Evolutionary conservation across 2,888 invertebrate genomes (phyloP), one percentile per base, ranked within the genome.

Genomic region (Cephus sareptanus): DNA sequence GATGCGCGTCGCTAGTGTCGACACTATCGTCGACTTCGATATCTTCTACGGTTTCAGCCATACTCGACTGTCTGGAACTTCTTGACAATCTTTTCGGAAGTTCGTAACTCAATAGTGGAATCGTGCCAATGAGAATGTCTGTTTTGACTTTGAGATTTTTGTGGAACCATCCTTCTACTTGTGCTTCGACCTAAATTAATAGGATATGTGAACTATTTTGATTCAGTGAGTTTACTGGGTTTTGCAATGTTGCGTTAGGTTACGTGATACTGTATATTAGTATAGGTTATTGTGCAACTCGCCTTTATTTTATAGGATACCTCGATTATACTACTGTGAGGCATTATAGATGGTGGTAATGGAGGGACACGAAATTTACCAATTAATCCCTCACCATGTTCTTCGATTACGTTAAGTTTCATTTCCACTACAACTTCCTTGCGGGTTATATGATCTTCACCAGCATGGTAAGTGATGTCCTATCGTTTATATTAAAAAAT

Each of bases 111-210:
- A 75, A 31, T 56, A 81, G 69, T 69, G 82, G 78, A 37, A 80
- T 75, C 33, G 79, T 75, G 40, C 79, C 83, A 74, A 83, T 79
- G 74, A 81, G 30, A 69, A 77, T 70, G 34, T 75, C 77, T 73
- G 76, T 77, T 73, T 75, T 71, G 31, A 78, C 78, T 37, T 78
- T 78, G 31, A 76, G 78, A 34, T 78, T 78, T 69, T 78, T 78
- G 56, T 76, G 73, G n/a, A 71, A 78, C 78, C 78, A 78, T 31
- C 78, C 78, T 35, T 78, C 76, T 12, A 78, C 76, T 37, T 75
- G 73, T 11, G 78, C 78, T 34, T 78, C 78, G 23, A 78, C 78
- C 78, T 78, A n/a, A 12, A 71, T 71, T 71, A 71, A 71, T 31
- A 6, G 23, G 56, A 56, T 56, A 56, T 56, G 56, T 56, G 30